These are phyloP conservation scores for Drosophila micromelanica DNA, from an alignment of 1,140 invertebrate genomes.

Conservation along the genomic window DNA sequence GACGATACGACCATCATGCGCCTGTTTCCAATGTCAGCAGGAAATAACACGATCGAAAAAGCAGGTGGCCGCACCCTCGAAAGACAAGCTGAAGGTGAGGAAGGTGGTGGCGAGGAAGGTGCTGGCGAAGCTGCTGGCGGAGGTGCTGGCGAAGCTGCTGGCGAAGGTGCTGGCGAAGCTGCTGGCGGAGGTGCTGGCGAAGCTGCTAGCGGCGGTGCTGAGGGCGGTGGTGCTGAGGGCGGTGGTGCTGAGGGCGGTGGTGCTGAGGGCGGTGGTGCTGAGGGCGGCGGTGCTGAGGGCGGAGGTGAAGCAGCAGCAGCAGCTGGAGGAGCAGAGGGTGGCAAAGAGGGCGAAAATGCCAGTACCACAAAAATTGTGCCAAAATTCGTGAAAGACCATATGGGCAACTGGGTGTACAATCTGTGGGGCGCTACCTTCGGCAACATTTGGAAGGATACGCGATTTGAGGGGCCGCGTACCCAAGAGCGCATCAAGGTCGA, in stretches of 20 bases:
- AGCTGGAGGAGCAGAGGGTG: not conserved
- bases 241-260: not conserved
- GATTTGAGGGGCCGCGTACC: not conserved
- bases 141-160: too few relatives aligned
- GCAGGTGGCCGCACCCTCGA: not conserved
- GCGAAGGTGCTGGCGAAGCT: not conserved
- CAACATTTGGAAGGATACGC: constrained; percentile 21
- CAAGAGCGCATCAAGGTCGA: not conserved
- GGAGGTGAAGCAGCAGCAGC: not conserved
- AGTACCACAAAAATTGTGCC: constrained; percentile 8
- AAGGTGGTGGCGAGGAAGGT: not conserved
- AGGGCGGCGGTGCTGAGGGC: not conserved
- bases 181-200: not conserved
- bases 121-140: too few relatives aligned
- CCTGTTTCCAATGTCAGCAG: too few relatives aligned
- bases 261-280: not conserved
- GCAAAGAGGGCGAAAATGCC: not conserved
- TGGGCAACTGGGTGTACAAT: constrained; percentile 33
- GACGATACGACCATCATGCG: too few relatives aligned
- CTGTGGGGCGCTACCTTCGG: constrained; percentile 27
- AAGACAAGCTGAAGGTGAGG: not conserved
- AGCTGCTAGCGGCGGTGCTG: not conserved
- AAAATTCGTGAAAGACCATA: not conserved
- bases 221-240: not conserved
- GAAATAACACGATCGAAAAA: too few relatives aligned